These are phyloP conservation scores for Drepana falcataria DNA, from an alignment of 2,888 invertebrate species.

Conservation along the genomic window DNA sequence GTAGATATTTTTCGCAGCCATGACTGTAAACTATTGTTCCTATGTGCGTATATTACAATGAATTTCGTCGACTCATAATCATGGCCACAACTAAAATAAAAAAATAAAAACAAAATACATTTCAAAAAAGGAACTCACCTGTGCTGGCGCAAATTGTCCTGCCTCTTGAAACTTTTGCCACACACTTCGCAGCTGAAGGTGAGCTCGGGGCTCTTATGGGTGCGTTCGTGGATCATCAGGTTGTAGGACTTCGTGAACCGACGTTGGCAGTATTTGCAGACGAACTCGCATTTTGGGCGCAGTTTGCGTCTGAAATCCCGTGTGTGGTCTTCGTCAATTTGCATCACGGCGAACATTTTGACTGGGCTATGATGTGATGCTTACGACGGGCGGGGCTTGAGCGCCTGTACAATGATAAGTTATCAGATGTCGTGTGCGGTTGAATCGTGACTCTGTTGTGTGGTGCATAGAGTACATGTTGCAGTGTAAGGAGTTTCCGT, in stretches of 20 bases:
- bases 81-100: not conserved
- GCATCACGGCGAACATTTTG: slow-evolving; percentile 94
- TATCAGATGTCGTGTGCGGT: slow-evolving; percentile 57
- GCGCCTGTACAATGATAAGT: slow-evolving; percentile 67
- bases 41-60: too few species aligned
- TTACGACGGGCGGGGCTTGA: slow-evolving; percentile 73
- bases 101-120: not conserved
- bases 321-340: slow-evolving; percentile 92
- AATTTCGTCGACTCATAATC: not conserved
- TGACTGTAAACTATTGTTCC: too few species aligned
- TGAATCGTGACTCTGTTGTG: slow-evolving; percentile 36
- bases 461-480: slow-evolving; percentile 29
- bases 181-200: slow-evolving; percentile 98
- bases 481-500: slow-evolving; percentile 25
- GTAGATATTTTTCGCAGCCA: too few species aligned
- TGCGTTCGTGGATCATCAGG: slow-evolving; percentile 98
- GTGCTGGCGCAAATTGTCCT: slow-evolving; percentile 97
- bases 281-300: slow-evolving; percentile 97
- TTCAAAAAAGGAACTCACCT: slow-evolving; percentile 80
- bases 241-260: slow-evolving; percentile 99
- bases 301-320: slow-evolving; percentile 92
- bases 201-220: slow-evolving; percentile 97
- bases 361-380: slow-evolving; percentile 71
- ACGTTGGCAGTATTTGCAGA: slow-evolving; percentile 98
- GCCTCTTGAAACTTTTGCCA: slow-evolving; percentile 97